Evolutionary conservation across 2,888 invertebrate genomes (phyloP).

Genomic region (Xestia xanthographa): DNA sequence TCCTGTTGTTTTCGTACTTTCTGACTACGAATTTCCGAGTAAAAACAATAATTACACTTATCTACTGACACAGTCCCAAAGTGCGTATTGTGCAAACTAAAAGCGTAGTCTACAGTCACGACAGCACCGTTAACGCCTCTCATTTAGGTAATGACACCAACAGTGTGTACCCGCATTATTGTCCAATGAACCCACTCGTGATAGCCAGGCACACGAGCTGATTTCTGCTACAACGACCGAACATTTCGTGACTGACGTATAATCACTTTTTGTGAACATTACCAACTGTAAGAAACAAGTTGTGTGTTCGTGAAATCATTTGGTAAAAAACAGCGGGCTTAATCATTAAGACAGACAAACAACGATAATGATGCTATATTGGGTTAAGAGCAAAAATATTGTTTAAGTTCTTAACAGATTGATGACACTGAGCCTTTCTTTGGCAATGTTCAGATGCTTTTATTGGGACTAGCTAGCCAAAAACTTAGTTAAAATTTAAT

Average conservation of each 20-base stretch:
- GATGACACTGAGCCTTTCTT: neutral
- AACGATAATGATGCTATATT: constrained; percentile 15
- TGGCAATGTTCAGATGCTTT: neutral
- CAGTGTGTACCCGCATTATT: constrained; percentile 66
- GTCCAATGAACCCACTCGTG: constrained; percentile 76
- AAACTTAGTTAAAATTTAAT: constrained; percentile 14
- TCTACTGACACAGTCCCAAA: constrained; percentile 36
- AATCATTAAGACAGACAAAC: constrained; percentile 16
- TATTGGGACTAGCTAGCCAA: neutral
- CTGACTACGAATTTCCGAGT: neutral
- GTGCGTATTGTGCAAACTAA: constrained; percentile 57
- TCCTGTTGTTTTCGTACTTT: neutral
- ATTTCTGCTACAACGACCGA: constrained; percentile 65
- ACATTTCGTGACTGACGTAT: constrained; percentile 72
- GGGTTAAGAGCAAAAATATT: constrained; percentile 6
- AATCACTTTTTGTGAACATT: constrained; percentile 69
- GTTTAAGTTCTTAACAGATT: neutral
- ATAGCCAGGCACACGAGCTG: constrained; percentile 67
- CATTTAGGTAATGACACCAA: constrained; percentile 65
- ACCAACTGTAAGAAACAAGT: constrained; percentile 63
- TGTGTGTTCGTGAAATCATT: constrained; percentile 50
- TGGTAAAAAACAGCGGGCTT: constrained; percentile 41
- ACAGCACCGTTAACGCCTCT: constrained; percentile 53
- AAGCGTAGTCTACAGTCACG: constrained; percentile 36
- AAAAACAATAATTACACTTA: constrained; percentile 18